Conservation (phyloP, 2,113 vertebrate species). For the Elaphurus davidianus region DNA sequence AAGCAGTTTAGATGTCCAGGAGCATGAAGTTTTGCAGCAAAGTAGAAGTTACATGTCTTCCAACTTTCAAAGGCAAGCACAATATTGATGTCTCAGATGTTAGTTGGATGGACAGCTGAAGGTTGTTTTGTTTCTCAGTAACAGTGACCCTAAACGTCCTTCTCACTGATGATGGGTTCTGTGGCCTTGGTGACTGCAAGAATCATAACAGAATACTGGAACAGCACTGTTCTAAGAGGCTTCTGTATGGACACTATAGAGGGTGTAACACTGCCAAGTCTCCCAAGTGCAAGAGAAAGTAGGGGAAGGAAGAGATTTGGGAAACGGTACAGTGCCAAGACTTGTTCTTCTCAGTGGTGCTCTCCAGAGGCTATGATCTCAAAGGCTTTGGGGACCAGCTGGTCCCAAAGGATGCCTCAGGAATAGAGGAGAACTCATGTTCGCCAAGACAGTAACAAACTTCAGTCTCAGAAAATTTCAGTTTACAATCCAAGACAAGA, state of each 20-base stretch:
- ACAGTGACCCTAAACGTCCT: neutral
- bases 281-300: neutral
- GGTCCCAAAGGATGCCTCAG: neutral
- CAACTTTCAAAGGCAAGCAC: neutral
- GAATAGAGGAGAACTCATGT: neutral
- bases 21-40: neutral
- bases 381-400: neutral
- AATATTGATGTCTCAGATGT: no score
- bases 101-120: neutral
- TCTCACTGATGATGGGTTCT: neutral
- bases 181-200: neutral
- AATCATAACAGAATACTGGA: neutral
- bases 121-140: neutral
- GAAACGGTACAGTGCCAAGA: neutral
- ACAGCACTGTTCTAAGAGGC: neutral
- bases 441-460: neutral
- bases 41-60: neutral
- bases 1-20: neutral
- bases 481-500: neutral
- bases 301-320: neutral
- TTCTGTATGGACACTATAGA: neutral
- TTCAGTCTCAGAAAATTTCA: neutral
- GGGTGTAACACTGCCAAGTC: neutral
- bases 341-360: neutral
- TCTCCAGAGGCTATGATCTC: no score